These are phyloP conservation scores for Siphonodentalium dalli DNA, from an alignment of 2,888 invertebrate species.

Conservation along the genomic window DNA sequence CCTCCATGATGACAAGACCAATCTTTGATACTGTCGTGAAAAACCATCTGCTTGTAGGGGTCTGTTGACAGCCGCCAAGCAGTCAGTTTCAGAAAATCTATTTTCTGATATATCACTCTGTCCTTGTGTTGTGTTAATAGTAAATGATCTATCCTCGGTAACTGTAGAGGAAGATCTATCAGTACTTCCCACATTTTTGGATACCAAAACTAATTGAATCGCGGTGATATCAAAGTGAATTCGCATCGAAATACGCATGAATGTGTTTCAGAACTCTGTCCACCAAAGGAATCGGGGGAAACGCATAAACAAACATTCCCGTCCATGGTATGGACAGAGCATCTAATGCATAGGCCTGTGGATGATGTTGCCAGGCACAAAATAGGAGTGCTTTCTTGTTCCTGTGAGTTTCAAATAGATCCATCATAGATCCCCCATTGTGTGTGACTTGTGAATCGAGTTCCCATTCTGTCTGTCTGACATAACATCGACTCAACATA, in stretches of 20 bases:
- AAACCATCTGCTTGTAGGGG: slow-evolving; percentile 10
- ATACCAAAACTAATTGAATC: slow-evolving; percentile 13
- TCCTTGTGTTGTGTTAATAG: slow-evolving; percentile 13
- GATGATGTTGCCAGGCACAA: too few relatives aligned
- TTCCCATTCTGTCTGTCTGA: too few relatives aligned
- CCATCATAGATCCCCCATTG: too few relatives aligned
- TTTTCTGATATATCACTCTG: not conserved
- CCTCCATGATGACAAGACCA: slow-evolving; percentile 13
- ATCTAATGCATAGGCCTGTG: too few relatives aligned
- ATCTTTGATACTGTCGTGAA: slow-evolving; percentile 9
- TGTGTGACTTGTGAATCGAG: too few relatives aligned
- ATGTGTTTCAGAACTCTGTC: too few relatives aligned
- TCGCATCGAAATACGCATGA: slow-evolving; percentile 13
- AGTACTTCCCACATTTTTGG: slow-evolving; percentile 7
- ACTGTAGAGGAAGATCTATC: slow-evolving; percentile 15
- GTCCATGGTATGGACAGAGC: too few relatives aligned
- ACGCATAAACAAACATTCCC: too few relatives aligned
- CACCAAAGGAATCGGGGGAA: too few relatives aligned
- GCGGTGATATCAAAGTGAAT: slow-evolving; percentile 19
- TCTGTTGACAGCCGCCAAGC: slow-evolving; percentile 1
- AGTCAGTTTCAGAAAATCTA: not conserved
- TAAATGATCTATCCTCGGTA: slow-evolving; percentile 11
- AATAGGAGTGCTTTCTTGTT: too few relatives aligned
- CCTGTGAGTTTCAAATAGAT: too few relatives aligned
- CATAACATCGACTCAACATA: too few relatives aligned